Evolutionary conservation across 2,797 vertebrate genomes (phyloP), one percentile per base, ranked within the genome.

Genomic region (Chelmon rostratus): DNA sequence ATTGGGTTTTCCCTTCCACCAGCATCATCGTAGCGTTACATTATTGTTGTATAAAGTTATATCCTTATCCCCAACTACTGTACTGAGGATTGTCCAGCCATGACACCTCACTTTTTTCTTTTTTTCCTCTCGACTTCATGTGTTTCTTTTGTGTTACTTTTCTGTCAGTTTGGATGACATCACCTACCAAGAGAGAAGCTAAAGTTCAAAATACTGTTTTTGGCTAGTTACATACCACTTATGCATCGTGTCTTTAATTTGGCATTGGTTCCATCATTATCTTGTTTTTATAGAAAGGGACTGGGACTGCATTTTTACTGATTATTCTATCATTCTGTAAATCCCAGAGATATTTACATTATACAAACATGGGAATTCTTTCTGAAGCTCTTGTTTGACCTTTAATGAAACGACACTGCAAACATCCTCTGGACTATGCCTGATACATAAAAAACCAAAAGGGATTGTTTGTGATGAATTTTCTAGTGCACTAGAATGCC

Each of bases 1-100:
- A 94, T 93, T 92, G 89, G 85, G 82, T 93, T 92, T 92, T 88
- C 73, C 78, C 66, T 74, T 91, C 80, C 79, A 87, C 71, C 84
- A 77, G 75, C 86, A 82, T 81, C 82, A 79, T 61, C 23, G 76
- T 86, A 90, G 79, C 81, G n/a, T 87, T 86, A 78, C 76, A 50
- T 86, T 92, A 81, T 83, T 85, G 79, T 82, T 82, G 57, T 78
- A 71, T 87, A 58, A 80, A 87, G 79, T 88, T 78, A 78, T 87
- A 86, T 78, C 70, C 76, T 73, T 53, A 80, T 77, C 78, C 83
- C 76, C 56, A 71, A 83, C 81, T 83, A 66, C 58, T 88, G 86
- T 50, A 81, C 67, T 80, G 54, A 67, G 65, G 54, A 66, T 66
- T 78, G 70, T 76, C 80, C 82, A 88, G 68, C 78, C 68, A 68